Base-by-base conservation (phyloP, 2,113 vertebrate species). In the Anser brachyrhynchus region DNA sequence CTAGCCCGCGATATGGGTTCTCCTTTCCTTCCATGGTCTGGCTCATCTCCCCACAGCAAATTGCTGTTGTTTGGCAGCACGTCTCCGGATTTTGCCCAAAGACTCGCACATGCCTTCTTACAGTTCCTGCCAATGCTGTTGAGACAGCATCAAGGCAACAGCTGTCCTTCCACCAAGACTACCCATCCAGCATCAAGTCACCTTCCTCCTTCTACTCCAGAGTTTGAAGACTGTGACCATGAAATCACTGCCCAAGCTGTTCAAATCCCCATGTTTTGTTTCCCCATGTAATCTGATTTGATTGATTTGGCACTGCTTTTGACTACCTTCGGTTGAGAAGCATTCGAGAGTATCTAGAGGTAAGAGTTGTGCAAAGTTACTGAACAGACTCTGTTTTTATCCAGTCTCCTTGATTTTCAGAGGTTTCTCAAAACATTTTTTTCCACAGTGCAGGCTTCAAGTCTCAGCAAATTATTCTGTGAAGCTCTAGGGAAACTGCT, bases 91-190 rank as follows among this genome's bases (percentile, higher is more conserved):
- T 85, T 39, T 73, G 44, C 5, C 9, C 8, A 0, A 74, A 65
- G 61, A 75, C 12, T 62, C 3, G 0, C 5, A 43, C 0, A 0
- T 35, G 20, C 12, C 9, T 75, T 82, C 11, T 20, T 51, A 33
- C 21, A 55, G 21, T 13, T 85, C 62, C 14, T 67, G 26, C 15
- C 49, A 55, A 10, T 14, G 29, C 37, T 57, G 39, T n/a, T n/a
- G 13, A 73, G 44, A 62, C 2, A 3, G 11, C 6, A 70, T 23
- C 31, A 75, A n/a, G 4, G 11, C 6, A 70, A 23, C 31, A 79
- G 37, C 26, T 79, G 29, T 12, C 20, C 11, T 78, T 23, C 3
- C 4, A 14, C 52, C 59, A 28, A 8, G 33, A 31, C 73, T 28
- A 13, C 29, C 13, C 46, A 57, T 12, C 29, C 37, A 35, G 16